A percentile compares a stretch with the other conserved stretches of the same genome.
These are phyloP conservation scores for Xylophagus ater DNA, from an alignment of 2,888 invertebrate genomes.

Conservation along the genomic window DNA sequence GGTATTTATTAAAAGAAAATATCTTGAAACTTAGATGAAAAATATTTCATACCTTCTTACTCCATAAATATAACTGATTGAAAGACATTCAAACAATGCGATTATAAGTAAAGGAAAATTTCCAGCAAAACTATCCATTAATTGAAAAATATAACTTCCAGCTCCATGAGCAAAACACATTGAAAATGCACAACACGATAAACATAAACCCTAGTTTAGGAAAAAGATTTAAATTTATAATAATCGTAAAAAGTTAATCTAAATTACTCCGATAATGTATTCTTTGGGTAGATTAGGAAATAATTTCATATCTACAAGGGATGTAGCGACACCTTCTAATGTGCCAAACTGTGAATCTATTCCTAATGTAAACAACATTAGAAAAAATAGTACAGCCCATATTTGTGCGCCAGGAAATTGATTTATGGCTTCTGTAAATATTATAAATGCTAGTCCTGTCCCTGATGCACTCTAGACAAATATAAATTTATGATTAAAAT, in stretches of 20 bases:
- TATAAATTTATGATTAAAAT: conserved; percentile 10
- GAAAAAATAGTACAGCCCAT: conserved; percentile 92
- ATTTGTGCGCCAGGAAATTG: conserved; percentile 94
- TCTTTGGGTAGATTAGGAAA: conserved; percentile 87
- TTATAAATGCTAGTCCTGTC: conserved; percentile 91
- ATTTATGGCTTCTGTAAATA: conserved; percentile 96
- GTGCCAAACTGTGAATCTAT: conserved; percentile 96
- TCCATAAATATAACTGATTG: conserved; percentile 89
- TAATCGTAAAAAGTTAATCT: background rate
- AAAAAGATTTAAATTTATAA: no score
- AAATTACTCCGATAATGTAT: conserved; percentile 59
- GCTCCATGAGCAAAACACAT: conserved; percentile 88
- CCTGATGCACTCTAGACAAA: conserved; percentile 80
- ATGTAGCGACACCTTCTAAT: conserved; percentile 89
- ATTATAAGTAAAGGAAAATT: conserved; percentile 87
- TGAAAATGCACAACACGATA: conserved; percentile 70
- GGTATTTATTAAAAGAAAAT: background rate
- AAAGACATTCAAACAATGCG: conserved; percentile 84
- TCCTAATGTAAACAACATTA: conserved; percentile 93
- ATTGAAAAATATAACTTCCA: conserved; percentile 85
- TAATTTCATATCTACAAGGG: conserved; percentile 88
- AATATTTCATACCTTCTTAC: conserved; percentile 59
- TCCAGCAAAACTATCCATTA: conserved; percentile 90
- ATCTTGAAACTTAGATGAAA: background rate
- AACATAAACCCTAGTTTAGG: conserved; percentile 48